Conservation (phyloP, 2,797 vertebrate genomes). For the Cyprinella venusta region DNA sequence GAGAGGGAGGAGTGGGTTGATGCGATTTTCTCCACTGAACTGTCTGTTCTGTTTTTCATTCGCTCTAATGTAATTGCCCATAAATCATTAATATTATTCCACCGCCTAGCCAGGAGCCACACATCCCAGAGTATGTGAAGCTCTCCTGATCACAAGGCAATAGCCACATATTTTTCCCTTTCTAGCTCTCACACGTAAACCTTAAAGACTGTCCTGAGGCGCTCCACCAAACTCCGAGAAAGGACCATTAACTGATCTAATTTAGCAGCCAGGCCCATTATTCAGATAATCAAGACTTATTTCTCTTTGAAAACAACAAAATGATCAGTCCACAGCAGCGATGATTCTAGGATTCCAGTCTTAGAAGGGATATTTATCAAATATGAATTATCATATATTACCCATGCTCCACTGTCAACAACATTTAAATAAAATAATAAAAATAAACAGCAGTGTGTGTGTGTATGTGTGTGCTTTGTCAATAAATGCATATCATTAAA, state of each 20-base stretch:
- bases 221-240: constrained; percentile 2
- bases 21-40: constrained; percentile 49
- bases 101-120: constrained; percentile 63
- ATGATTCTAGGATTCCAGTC: neutral
- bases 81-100: constrained; percentile 75
- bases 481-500: neutral
- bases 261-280: constrained; percentile 26
- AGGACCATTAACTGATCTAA: constrained; percentile 32
- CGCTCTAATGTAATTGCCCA: constrained; percentile 69
- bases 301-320: constrained; percentile 23
- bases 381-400: neutral
- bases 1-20: constrained; percentile 24
- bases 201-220: constrained; percentile 38
- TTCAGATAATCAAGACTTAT: constrained; percentile 34
- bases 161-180: constrained; percentile 37
- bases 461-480: neutral
- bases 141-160: constrained; percentile 51
- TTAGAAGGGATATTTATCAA: constrained; percentile 13
- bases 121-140: constrained; percentile 46
- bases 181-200: neutral
- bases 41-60: constrained; percentile 57
- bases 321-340: neutral
- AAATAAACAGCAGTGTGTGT: neutral
- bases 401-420: neutral
- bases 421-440: neutral